Conservation (phyloP, 1,140 invertebrate species). For the Pantala flavescens region DNA sequence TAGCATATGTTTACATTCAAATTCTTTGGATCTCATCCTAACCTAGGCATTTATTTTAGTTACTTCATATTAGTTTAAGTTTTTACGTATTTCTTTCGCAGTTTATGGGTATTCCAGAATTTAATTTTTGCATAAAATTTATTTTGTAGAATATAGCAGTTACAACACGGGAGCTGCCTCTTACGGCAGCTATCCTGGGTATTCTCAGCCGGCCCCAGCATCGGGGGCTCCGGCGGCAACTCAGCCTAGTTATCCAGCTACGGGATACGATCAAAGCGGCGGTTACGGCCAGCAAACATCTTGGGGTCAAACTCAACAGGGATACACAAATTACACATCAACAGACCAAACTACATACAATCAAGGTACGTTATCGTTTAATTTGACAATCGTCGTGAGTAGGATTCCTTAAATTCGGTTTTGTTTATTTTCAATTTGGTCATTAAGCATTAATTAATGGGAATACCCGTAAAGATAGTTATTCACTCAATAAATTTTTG, state of each 20-base stretch:
- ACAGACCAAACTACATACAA: conserved; percentile 13
- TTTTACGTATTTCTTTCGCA: background rate
- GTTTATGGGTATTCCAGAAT: no score
- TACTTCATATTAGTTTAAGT: background rate
- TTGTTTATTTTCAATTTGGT: no score
- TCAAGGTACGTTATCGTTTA: conserved; percentile 12
- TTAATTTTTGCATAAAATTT: background rate
- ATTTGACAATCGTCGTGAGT: no score
- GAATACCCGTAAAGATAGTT: no score
- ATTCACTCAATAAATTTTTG: no score
- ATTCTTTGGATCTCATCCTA: background rate
- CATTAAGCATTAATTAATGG: no score
- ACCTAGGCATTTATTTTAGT: background rate
- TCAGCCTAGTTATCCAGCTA: conserved; percentile 12
- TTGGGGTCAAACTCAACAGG: conserved; percentile 13
- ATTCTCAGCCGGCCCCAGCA: conserved; percentile 13
- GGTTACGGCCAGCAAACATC: conserved; percentile 12
- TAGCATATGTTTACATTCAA: background rate
- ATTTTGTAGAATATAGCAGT: conserved; percentile 13
- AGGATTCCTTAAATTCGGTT: no score
- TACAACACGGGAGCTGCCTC: conserved; percentile 15
- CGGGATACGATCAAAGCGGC: conserved; percentile 14
- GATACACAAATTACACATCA: conserved; percentile 11
- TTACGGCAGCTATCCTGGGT: conserved; percentile 12
- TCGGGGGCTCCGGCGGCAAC: conserved; percentile 11